Base-by-base conservation (phyloP, 2,888 invertebrate genomes). In the Sminthurinus aureus region DNA sequence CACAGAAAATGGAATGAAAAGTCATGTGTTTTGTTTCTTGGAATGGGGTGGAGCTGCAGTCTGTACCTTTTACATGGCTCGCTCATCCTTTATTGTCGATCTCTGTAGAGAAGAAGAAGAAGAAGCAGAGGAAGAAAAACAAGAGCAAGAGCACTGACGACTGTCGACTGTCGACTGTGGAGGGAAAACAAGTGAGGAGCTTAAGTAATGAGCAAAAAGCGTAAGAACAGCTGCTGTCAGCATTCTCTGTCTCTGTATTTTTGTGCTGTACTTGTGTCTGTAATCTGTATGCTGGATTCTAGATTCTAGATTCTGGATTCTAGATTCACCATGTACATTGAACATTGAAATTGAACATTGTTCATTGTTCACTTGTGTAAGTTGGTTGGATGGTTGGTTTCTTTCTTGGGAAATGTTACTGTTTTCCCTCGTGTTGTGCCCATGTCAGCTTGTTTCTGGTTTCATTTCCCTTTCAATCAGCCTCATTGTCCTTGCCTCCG, bases 201-300 rank as follows among this genome's bases (percentile, higher is more conserved):
- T 58, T 58, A 58, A 58, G 58, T 58, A 58, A 58, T 58, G 58
- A 58, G 71, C 24, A 71, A 24, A 71, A 26, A 26, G 15, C 22
- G 24, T 13, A 71, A 71, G 71, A 71, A 71, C 71, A 71, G 71
- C 71, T 71, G 71, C 71, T 71, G 71, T 71, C 71, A 71, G 71
- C 71, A 71, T 71, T 20, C 22, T 67, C 12, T 67, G 8, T 24
- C 71, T 24, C 13, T 26, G 71, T 71, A 9, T 71, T 58, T 58
- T 58, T 58, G 58, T 58, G 2, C 58, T 58, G 13, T 58, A 18
- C 58, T 58, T 11, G 13, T 58, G 58, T 58, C 18, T 18, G 1
- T 58, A 11, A 6, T 58, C 58, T 58, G 1, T 13, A 9, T 58
- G 2, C 58, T 58, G 4, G 2, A 11, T 58, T 18, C 58, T 38